Percentiles rank a stretch among this genome's conserved stretches.
Conservation (phyloP, 1,140 invertebrate genomes). For the Mylabris phalerata region DNA sequence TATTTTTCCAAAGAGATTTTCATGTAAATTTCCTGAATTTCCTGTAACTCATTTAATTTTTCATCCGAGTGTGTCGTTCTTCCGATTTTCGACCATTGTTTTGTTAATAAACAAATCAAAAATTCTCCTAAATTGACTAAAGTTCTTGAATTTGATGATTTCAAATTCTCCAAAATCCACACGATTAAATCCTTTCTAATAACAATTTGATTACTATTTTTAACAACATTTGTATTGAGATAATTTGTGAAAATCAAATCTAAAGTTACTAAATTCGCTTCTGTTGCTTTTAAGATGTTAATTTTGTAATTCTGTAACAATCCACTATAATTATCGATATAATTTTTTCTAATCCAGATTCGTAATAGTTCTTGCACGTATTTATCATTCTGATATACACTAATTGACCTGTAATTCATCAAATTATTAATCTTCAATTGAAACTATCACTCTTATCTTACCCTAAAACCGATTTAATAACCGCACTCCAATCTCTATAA, state of each 20-base stretch:
- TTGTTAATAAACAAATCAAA: conserved; percentile 30
- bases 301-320: conserved; percentile 37
- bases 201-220: too few relatives aligned
- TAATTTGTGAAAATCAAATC: conserved; percentile 21
- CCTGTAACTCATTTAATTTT: conserved; percentile 5
- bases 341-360: too few relatives aligned
- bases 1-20: conserved; percentile 25
- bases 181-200: too few relatives aligned
- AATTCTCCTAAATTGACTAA: conserved; percentile 17
- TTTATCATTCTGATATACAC: too few relatives aligned
- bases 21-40: conserved; percentile 26
- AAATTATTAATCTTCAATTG: too few relatives aligned
- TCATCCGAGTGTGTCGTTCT: not conserved
- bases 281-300: conserved; percentile 36
- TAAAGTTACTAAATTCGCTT: conserved; percentile 41
- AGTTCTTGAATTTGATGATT: too few relatives aligned
- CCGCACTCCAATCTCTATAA: conserved; percentile 39
- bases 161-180: too few relatives aligned
- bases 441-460: conserved; percentile 17
- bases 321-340: conserved; percentile 33
- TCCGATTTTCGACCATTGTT: conserved; percentile 27
- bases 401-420: too few relatives aligned
- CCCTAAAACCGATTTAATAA: conserved; percentile 44
- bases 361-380: too few relatives aligned
- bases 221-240: too few relatives aligned